Base-by-base conservation (phyloP, 2,113 vertebrate species). In the Argyrosomus japonicus region DNA sequence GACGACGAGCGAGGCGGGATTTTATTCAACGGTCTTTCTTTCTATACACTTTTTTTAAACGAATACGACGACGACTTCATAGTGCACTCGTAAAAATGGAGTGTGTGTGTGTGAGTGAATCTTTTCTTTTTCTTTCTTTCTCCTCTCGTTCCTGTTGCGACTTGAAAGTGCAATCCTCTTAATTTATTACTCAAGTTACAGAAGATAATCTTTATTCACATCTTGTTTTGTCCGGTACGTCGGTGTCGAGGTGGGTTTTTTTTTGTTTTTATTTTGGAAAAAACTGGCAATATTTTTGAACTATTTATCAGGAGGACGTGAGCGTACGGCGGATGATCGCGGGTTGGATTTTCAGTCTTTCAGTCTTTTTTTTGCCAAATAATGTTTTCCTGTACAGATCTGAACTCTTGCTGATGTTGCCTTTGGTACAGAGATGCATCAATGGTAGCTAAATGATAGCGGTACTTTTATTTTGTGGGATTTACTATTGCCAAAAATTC, bases 401-500 rank as follows among this genome's bases (percentile, higher is more conserved):
- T 54, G 54, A 80, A 73, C 78, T 79, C 74, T 90, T 87, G 89
- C 89, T 92, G 87, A 91, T 70, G 90, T 93, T 94, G 95, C 94
- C 94, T 95, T 95, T 91, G 93, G 91, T 93, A 93, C 87, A 91
- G 79, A 89, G 83, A 94, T 88, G 90, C 92, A 92, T 93, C 91
- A 92, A 82, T 45, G 91, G 91, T 90, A 91, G 91, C 93, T 80
- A 80, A 87, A 84, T 83, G 19, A 54, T 32, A 32, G 88, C 50
- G 81, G 90, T 92, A 92, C 90, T 89, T 90, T 90, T 72, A 47
- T 61, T 81, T 87, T 82, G 88, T 84, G 87, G 90, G 92, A 87
- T 92, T 50, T 92, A 87, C 84, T 93, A 76, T 96, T 95, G 94
- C 95, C 95, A 95, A 95, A 95, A 90, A 94, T 82, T 79, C 82